Conservation (phyloP, 2,113 vertebrate species). For the Setophaga petechia region DNA sequence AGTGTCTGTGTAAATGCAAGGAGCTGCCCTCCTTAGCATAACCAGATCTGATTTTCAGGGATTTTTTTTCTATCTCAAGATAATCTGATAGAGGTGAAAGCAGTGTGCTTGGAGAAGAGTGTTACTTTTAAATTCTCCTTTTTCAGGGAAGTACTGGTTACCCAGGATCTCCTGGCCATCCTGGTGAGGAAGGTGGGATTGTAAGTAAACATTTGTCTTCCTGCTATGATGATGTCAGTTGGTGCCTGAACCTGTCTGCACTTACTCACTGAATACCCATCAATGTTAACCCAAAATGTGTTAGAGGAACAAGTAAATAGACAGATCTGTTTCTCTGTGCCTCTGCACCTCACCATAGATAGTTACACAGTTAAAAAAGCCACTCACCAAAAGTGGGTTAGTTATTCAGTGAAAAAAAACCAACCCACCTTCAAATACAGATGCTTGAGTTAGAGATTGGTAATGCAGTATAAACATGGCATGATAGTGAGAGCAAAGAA, state of each 20-base stretch:
- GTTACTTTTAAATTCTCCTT: background rate
- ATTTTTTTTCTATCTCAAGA: background rate
- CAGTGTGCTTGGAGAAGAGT: background rate
- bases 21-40: background rate
- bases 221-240: background rate
- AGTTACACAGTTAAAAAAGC: background rate
- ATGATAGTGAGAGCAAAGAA: background rate
- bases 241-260: background rate
- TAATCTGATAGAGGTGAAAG: background rate
- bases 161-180: conserved; percentile 77
- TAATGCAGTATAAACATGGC: background rate
- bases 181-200: conserved; percentile 83
- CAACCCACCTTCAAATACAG: background rate
- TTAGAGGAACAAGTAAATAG: background rate
- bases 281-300: background rate
- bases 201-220: conserved; percentile 74
- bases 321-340: background rate
- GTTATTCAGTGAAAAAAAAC: background rate
- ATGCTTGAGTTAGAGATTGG: background rate
- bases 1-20: background rate
- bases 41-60: background rate
- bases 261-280: background rate
- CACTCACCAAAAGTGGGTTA: background rate
- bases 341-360: background rate
- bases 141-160: conserved; percentile 77